Base-by-base conservation (phyloP, 2,888 invertebrate species). In the Philereme vetulata region DNA sequence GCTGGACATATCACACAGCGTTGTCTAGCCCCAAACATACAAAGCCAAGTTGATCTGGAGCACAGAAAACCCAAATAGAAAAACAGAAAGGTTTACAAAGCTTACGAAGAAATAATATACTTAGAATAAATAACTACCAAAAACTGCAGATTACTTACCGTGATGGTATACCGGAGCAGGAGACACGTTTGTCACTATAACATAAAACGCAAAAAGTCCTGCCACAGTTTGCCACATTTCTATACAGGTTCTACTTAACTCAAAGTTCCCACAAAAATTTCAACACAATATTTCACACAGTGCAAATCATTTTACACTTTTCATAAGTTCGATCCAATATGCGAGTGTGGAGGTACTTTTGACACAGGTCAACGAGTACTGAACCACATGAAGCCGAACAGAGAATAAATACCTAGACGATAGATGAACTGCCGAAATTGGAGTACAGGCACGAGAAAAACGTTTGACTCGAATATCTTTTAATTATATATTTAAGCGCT, bases 331-430 rank as follows among this genome's bases (percentile, higher is more conserved):
- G 21, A 35, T 55, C 35, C 40, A n/a, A 7, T 10, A 38, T 51
- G 51, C 44, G 35, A 46, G 10, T 51, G 42, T 40, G 40, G n/a
- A 53, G 46, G 42, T 46, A 50, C 51, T 55, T 62, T 68, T 66
- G 68, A 68, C 70, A 72, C 77, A 74, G 76, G 73, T 73, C 77
- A 72, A 64, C 71, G 73, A 62, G 69, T 68, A 82, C 82, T 81
- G 80, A 78, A 74, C 75, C 75, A 71, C 65, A 75, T 74, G 72
- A 68, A 74, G 71, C 69, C 64, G 74, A 64, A 65, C 68, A 64
- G 64, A 65, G 77, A 78, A 79, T 84, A 83, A 81, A 82, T 83
- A 64, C 53, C 60, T 62, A 64, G 43, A 54, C 57, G 38, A 62
- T 54, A 58, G 65, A 65, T 47, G 58, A 64, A 66, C 54, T 45